phyloP scores from a whole-genome alignment of 2,113 vertebrate genomes.

The Silurus asotus region DNA sequence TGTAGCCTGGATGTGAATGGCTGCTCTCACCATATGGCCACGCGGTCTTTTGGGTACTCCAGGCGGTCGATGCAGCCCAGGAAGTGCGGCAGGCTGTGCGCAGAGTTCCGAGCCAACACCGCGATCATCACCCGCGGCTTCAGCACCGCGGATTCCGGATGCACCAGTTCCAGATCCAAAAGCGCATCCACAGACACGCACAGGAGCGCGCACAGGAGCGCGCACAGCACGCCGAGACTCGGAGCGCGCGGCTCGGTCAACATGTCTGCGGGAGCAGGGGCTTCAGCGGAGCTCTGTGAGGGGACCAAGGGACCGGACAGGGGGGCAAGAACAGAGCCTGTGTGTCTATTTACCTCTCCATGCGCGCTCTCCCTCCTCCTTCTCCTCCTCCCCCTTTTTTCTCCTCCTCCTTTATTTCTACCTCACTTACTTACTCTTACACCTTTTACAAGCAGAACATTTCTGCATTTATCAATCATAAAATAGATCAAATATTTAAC shows the following conservation, averaged over 20 bases:
- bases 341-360: constrained; percentile 19
- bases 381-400: too few species aligned
- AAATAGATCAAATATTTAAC: too few species aligned
- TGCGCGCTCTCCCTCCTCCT: neutral
- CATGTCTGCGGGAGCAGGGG: constrained; percentile 19
- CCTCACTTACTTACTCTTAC: neutral
- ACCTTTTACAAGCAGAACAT: neutral
- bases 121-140: constrained; percentile 31
- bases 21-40: constrained; percentile 29
- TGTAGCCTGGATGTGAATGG: neutral
- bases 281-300: neutral
- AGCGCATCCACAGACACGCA: constrained; percentile 1
- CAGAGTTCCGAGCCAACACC: constrained; percentile 29
- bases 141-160: neutral
- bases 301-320: neutral
- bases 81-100: constrained; percentile 32
- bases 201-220: constrained; percentile 1
- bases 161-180: constrained; percentile 15
- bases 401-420: too few species aligned
- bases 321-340: neutral
- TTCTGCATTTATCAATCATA: neutral
- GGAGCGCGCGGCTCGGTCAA: constrained; percentile 5
- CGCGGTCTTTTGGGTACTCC: constrained; percentile 31
- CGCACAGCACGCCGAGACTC: constrained; percentile 7
- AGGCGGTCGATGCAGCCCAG: constrained; percentile 39